These are phyloP conservation scores for Tetrapedia diversipes DNA, from an alignment of 2,888 invertebrate genomes.

Conservation along the genomic window DNA sequence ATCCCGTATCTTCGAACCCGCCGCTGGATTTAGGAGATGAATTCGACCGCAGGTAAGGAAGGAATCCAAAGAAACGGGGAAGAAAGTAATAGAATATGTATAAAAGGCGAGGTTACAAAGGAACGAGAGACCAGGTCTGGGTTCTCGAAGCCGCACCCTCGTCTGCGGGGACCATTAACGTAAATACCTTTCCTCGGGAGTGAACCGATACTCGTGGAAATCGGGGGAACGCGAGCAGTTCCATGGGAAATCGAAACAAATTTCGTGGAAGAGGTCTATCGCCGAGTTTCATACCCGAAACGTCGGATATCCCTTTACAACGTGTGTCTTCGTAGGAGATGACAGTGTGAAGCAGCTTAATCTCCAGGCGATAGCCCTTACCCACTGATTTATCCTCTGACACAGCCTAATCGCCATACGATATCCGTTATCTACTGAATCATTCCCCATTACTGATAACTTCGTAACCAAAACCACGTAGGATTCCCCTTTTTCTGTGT, in stretches of 20 bases:
- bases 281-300: not conserved
- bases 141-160: not conserved
- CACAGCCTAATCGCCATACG: too few species aligned
- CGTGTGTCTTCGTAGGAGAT: not conserved
- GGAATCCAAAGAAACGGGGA: not conserved
- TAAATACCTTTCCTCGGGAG: constrained; percentile 8
- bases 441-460: too few species aligned
- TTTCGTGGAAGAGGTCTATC: not conserved
- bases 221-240: not conserved
- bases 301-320: not conserved
- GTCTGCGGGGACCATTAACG: constrained; percentile 26
- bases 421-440: too few species aligned
- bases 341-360: too few species aligned
- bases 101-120: constrained; percentile 17
- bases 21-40: not conserved
- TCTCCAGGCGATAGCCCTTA: too few species aligned
- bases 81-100: not conserved
- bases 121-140: not conserved
- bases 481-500: too few species aligned
- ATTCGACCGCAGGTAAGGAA: not conserved
- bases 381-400: too few species aligned
- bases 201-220: not conserved
- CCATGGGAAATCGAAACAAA: constrained; percentile 3
- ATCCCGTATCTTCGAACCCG: not conserved
- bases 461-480: too few species aligned